Base-by-base conservation (phyloP, 2,797 vertebrate species). In the Spatula clypeata region DNA sequence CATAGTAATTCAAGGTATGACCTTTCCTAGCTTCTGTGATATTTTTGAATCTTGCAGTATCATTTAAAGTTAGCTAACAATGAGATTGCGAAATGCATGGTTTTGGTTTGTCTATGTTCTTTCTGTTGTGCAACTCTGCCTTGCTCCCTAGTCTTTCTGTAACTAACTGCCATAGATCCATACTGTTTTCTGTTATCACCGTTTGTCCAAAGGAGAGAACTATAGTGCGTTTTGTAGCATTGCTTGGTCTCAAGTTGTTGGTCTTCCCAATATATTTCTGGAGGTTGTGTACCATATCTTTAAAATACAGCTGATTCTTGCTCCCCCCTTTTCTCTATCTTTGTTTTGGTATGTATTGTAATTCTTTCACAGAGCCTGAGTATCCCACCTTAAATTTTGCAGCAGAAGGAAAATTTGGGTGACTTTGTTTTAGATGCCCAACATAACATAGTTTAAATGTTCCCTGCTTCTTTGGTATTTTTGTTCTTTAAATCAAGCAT, bases 301-400 rank as follows among this genome's bases (percentile, higher is more conserved):
- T 53, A 58, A 60, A 75, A 60, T 45, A 29, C 2, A 26, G 7
- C 9, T 58, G 49, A 49, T 62, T 31, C 54, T 2, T 42, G 2
- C 12, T 79, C 13, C 11, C 6, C 87, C 1, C 6, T 73, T 58
- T 73, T 76, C 31, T 9, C 1, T 7, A 4, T 38, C 24, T 83
- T 72, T 61, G 6, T 51, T 18, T 80, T 83, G 11, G 11, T 11
- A 8, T 0, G 0, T 31, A 3, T n/a, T 65, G 7, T 5, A 73
- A 23, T 75, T 51, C 11, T 58, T 76, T 75, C 5, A 31, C 10
- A 38, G 11, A 32, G 23, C 13, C 15, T 14, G 62, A 47, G 6
- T 60, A 61, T 61, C 23, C 49, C 32, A 45, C 9, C 38, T 71
- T 47, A 71, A 58, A 58, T 61, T 61, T 75, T 73, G 34, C 10